Evolutionary conservation across 2,797 vertebrate species (phyloP).

Genomic region (Prunella strophiata): DNA sequence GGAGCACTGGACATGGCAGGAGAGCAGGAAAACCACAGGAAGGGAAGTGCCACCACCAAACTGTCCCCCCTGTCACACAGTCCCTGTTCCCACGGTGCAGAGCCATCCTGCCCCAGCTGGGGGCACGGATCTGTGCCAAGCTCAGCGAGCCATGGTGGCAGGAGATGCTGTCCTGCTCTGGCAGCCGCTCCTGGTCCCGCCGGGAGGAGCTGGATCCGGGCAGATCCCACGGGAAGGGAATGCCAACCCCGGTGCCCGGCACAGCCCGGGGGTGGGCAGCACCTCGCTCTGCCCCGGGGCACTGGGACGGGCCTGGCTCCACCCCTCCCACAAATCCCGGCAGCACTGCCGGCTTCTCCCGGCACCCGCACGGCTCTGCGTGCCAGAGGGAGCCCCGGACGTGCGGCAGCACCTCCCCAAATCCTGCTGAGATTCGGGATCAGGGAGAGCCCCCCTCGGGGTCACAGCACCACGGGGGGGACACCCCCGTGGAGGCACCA

Average conservation of each 20-base stretch:
- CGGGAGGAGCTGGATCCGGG: neutral
- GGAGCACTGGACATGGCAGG: neutral
- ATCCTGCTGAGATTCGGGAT: accelerated
- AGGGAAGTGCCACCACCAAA: neutral
- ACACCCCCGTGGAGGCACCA: neutral
- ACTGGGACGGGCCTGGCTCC: neutral
- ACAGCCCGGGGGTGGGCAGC: neutral
- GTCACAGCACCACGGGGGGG: accelerated
- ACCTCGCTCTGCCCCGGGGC: accelerated
- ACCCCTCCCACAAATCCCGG: accelerated
- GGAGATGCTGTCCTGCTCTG: neutral
- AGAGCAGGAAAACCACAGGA: neutral
- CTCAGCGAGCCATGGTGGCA: neutral
- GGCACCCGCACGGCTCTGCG: accelerated
- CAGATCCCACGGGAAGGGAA: neutral
- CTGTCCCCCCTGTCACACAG: neutral
- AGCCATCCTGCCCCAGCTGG: neutral
- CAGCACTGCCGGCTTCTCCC: neutral
- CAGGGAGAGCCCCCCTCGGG: neutral
- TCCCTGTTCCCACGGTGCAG: neutral
- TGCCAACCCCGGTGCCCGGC: accelerated
- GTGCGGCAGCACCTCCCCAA: neutral
- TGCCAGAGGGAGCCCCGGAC: neutral
- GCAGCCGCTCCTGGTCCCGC: accelerated
- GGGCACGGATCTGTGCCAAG: neutral